phyloP scores from a whole-genome alignment of 2,888 invertebrate genomes.

The Pheosia gnoma region DNA sequence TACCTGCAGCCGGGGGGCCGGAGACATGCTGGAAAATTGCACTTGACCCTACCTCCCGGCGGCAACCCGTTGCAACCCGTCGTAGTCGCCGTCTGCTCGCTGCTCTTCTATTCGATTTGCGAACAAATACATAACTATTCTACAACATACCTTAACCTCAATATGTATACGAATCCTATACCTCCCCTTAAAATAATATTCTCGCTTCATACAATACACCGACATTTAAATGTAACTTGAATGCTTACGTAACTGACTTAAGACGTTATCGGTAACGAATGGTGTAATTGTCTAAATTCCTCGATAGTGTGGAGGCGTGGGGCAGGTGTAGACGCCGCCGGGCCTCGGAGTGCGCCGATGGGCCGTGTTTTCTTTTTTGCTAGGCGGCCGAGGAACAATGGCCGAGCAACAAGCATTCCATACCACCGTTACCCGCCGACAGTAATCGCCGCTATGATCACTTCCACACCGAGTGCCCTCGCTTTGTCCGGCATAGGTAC shows the following conservation, averaged over 20 bases:
- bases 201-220: conserved; percentile 20
- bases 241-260: conserved; percentile 7
- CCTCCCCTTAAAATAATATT: conserved; percentile 13
- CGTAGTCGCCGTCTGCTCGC: conserved; percentile 42
- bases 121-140: conserved; percentile 41
- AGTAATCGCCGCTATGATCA: conserved; percentile 66
- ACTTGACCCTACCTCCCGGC: conserved; percentile 57
- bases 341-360: conserved; percentile 63
- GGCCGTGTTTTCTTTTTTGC: conserved; percentile 69
- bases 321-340: conserved; percentile 56
- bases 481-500: conserved; percentile 30
- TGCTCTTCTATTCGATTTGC: conserved; percentile 56
- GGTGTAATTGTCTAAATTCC: conserved; percentile 31
- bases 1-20: conserved; percentile 31
- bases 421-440: conserved; percentile 71
- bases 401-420: conserved; percentile 70
- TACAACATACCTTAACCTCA: too few species aligned
- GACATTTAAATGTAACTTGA: conserved; percentile 26
- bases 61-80: conserved; percentile 32
- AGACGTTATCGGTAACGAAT: conserved; percentile 22
- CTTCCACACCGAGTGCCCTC: conserved; percentile 34
- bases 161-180: conserved; percentile 10
- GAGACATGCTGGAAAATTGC: conserved; percentile 70
- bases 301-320: conserved; percentile 31
- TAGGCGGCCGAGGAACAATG: conserved; percentile 67